Evolutionary conservation across 2,888 invertebrate species (phyloP), one percentile per base, ranked within the genome.

Genomic region (Cheilosia impressa): DNA sequence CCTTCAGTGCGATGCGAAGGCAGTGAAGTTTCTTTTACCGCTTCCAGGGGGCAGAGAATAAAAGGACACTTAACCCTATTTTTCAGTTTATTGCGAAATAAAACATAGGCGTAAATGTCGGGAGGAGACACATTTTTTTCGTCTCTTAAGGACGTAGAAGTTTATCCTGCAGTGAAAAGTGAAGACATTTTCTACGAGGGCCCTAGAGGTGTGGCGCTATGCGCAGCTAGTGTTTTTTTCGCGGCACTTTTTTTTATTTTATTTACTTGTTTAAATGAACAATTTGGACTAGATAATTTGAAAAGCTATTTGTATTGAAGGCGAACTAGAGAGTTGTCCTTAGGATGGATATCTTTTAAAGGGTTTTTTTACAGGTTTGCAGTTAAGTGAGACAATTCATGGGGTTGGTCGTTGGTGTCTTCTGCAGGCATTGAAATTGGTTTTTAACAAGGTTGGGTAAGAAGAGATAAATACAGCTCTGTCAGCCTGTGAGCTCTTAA

Each of bases 51-150:
- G 19, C 15, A 13, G 38, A 52, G 50, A 65, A 47, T 50, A 50
- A 38, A 52, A 50, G 65, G 34, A 50, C 34, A 65, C 65, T 65
- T 52, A 65, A 65, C 65, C 65, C 65, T 50, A 52, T 65, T 65
- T 52, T 50, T 6, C 22, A 50, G 52, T 65, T 65, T 52, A 22
- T 52, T 50, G 34, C 7, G 22, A 13, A 34, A 17, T 10, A 38
- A 31, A n/a, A 6, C 31, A 19, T 22, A 50, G 27, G 45, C 62
- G n/a, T 62, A 45, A 62, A 13, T 22, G 22, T 15, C 15, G 24
- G n/a, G 9, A 43, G 50, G 27, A 34, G 3, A 50, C 4, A 50
- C 13, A 50, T 17, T 2, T 50, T 22, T 9, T 31, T 65, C 15
- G 13, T 38, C 22, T 22, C 9, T 13, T 22, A 13, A 41, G 24